Evolutionary conservation across 2,113 vertebrate genomes (phyloP), one percentile per base, ranked within the genome.

Genomic region (Gnathonemus longibarbis): DNA sequence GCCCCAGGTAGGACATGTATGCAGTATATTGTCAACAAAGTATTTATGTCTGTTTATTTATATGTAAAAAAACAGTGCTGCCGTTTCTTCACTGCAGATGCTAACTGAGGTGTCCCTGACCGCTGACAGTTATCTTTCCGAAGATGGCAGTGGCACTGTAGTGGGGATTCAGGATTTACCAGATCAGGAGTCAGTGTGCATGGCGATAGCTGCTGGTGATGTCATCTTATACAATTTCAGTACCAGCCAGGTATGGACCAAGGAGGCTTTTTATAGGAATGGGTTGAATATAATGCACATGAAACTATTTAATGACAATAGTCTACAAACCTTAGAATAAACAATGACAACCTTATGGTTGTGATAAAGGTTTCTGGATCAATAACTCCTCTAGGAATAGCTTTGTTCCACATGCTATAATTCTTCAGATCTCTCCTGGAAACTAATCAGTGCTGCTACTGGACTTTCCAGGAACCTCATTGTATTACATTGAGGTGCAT

Each of bases 171-270:
- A 99, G 95, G 97, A 98, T 91, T 91, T 99, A 88, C 95, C 97
- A 17, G 98, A 98, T 49, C 96, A 97, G 10, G 97, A 98, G 90
- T 96, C 96, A 0, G 96, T 96, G 0, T 99, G 98, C 94, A 92
- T 99, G 93, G 98, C 98, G 89, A 98, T 97, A 5, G 95, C 96
- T 3, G 94, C 92, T 0, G 98, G 98, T 7, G 98, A 99, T 9
- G 96, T 99, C 49, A 90, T 99, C 2, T 93, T 99, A 3, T 99
- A 96, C 92, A 97, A 94, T 93, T 92, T 98, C 89, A 95, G 88
- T 92, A 97, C 95, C 0, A 94, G 94, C 56, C 96, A 98, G 97
- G 98, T 99, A 91, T 48, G 46, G 46, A 46, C 8, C 13, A 6
- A 66, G 6, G 7, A 70, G 4, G n/a, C 17, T 35, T 70, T 49